Base-by-base conservation (phyloP, 2,113 vertebrate species). In the Chaetops frenatus region DNA sequence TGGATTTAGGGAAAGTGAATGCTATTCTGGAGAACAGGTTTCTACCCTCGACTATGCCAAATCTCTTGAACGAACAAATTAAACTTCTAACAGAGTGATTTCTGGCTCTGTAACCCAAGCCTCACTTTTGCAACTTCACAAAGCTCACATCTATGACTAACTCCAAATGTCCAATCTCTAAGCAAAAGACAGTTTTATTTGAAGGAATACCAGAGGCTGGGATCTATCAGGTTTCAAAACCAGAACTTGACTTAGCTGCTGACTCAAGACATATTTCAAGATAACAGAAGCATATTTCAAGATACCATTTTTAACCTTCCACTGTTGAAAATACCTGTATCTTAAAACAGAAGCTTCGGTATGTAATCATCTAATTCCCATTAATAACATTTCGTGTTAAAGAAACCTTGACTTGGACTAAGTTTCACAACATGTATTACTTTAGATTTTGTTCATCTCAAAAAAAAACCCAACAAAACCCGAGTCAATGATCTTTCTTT, bases 251-350 rank as follows among this genome's bases (percentile, higher is more conserved):
- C 81, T 96, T 88, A 80, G 85, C 79, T 72, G 85, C 90, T 96
- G 87, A 94, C 76, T 96, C 79, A 93, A 93, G 94, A 81, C 91
- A 81, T 94, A 86, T 93, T 94, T 93, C 86, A 97, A 92, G 96
- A 89, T 96, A 96, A 91, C 70, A 84, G 83, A 86, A 89, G 54
- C 77, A 27, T 95, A 96, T 86, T 96, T 96, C 83, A 95, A 92
- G 69, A 53, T 67, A 94, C 9, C 64, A 42, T 93, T 95, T 95
- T 93, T 86, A 94, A 86, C 86, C 77, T 93, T 92, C 67, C 35
- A 50, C 76, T 51, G n/a, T 45, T 86, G 72, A 81, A 93, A 93
- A 88, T 92, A 80, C 88, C 86, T 92, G 35, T 70, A 78, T 88
- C 76, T 92, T 60, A 81, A 81, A 96, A 92, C 94, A 94, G 94